Evolutionary conservation across 1,140 invertebrate genomes (phyloP), one percentile per base, ranked within the genome.

Genomic region (Zaprionus ghesquierei): DNA sequence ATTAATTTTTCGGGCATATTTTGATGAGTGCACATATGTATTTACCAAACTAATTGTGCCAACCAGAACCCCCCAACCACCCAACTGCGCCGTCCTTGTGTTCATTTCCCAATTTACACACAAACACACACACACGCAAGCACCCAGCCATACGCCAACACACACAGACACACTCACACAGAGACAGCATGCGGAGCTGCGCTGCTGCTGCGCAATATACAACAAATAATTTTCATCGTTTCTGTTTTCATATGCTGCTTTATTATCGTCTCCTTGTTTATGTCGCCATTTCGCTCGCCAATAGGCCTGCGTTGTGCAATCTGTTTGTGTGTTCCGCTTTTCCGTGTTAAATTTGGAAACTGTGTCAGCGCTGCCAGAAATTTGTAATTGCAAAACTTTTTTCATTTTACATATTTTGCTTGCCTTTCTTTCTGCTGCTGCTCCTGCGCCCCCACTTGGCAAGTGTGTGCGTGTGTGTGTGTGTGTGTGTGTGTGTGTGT

Each of bases 141-240:
- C 20, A 55, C 8, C n/a, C 35, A 41, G n/a, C 15, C 5, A 29
- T 29, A 27, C 8, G 23, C 38, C n/a, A 22, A 44, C 12, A 50
- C 38, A 22, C 31, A 44, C 12, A 50, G 18, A 70, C 12, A 60
- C 31, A 58, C 35, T 23, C 50, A 31, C 50, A 61, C n/a, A 56
- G 9, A 29, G 8, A 50, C 58, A 38, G 46, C 33, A 49, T 22
- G 22, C 62, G 31, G 33, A 72, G 66, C 75, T 77, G 74, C 46
- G 56, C 59, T 73, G 73, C 82, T 87, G 84, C 82, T 87, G 84
- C 82, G 82, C 82, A 87, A 89, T 87, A 76, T 61, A 56, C 61
- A 49, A 41, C 23, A 56, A 58, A 54, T 31, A 68, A 54, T 55
- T 62, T 73, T 81, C 49, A 64, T 59, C 71, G 38, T 66, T 74